phyloP scores from a whole-genome alignment of 1,140 invertebrate genomes.

The Drosophila sturtevanti region DNA sequence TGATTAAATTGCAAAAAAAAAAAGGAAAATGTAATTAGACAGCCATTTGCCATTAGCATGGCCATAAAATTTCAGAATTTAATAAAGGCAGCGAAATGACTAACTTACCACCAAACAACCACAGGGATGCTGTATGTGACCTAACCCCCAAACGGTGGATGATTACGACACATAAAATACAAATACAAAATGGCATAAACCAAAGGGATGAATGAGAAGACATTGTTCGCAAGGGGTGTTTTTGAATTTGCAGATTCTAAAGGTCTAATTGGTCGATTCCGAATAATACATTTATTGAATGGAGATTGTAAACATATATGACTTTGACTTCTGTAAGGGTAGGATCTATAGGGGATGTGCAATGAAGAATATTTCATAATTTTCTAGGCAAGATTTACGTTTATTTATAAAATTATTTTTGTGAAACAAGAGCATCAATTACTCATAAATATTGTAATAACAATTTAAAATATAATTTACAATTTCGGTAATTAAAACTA shows the following conservation, averaged over 20 bases:
- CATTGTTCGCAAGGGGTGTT: slow-evolving; percentile 21
- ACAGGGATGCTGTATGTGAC: slow-evolving; percentile 4
- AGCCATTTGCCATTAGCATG: slow-evolving; percentile 61
- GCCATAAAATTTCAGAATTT: slow-evolving; percentile 62
- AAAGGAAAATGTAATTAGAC: slow-evolving; percentile 59
- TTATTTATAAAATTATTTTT: slow-evolving; percentile 58
- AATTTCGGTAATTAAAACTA: slow-evolving; percentile 25
- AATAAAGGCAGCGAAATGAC: slow-evolving; percentile 49
- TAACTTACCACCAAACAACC: slow-evolving; percentile 47
- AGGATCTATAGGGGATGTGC: too few species aligned
- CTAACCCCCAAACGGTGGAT: slow-evolving; percentile 29
- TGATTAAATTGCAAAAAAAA: slow-evolving; percentile 55
- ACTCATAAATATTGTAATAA: slow-evolving; percentile 20
- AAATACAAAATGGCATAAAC: slow-evolving; percentile 32
- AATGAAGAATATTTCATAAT: neutral
- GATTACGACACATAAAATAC: slow-evolving; percentile 12
- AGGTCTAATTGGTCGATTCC: slow-evolving; percentile 55
- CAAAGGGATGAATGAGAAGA: slow-evolving; percentile 27
- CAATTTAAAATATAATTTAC: slow-evolving; percentile 30
- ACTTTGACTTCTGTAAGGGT: slow-evolving; percentile 30
- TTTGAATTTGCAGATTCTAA: slow-evolving; percentile 10
- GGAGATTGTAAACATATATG: slow-evolving; percentile 32
- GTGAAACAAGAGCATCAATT: slow-evolving; percentile 25
- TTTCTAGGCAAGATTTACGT: slow-evolving; percentile 45
- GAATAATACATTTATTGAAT: neutral